Evolutionary conservation across 2,797 vertebrate species (phyloP).

Genomic region (Artibeus lituratus): DNA sequence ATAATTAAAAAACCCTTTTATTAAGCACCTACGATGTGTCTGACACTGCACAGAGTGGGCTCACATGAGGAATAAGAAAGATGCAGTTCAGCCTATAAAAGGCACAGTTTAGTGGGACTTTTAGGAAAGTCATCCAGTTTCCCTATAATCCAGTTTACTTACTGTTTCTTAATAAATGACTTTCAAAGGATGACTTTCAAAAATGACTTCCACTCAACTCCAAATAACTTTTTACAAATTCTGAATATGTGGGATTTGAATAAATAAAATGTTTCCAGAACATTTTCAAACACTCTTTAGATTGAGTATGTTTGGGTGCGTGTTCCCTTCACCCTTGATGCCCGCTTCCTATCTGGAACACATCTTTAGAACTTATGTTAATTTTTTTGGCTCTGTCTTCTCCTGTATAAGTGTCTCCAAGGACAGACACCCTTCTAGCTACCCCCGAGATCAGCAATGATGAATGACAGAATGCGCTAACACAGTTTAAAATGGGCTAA

Average conservation of each 20-base stretch:
- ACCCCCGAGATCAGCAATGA: background rate
- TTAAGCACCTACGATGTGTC: background rate
- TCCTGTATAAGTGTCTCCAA: background rate
- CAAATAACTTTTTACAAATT: background rate
- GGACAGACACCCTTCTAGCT: background rate
- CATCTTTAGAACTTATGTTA: background rate
- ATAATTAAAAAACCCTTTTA: background rate
- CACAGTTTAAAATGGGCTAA: background rate
- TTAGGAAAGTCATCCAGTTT: background rate
- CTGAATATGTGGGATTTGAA: background rate
- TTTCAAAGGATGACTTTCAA: conserved; percentile 13
- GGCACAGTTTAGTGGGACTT: background rate
- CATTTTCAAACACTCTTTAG: background rate
- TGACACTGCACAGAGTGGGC: background rate
- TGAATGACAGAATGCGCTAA: background rate
- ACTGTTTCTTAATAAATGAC: background rate
- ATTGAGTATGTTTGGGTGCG: background rate
- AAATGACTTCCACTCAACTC: background rate
- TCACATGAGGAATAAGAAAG: background rate
- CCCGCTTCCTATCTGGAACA: background rate
- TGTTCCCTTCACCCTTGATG: background rate
- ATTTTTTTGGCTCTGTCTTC: background rate
- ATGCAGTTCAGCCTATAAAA: background rate
- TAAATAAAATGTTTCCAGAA: background rate
- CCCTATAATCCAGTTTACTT: background rate